Evolutionary conservation across 2,797 vertebrate genomes (phyloP).

Genomic region (Forpus xanthops): DNA sequence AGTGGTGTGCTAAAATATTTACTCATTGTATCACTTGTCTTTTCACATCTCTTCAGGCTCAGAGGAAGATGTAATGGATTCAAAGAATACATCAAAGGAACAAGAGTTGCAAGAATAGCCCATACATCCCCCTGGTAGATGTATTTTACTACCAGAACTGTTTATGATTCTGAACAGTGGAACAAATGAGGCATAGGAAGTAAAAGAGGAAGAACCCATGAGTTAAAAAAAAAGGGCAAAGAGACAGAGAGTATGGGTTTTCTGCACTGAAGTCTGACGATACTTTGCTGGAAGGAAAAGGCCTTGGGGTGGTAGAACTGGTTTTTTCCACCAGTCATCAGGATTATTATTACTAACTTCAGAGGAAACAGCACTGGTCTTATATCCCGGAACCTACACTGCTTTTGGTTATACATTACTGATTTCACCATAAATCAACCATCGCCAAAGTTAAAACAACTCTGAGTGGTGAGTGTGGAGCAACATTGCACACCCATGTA

Average conservation of each 20-base stretch:
- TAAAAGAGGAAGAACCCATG: neutral
- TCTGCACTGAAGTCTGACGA: neutral
- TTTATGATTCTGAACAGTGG: neutral
- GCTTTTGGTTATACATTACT: neutral
- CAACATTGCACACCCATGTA: neutral
- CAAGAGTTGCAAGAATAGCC: neutral
- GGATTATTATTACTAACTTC: neutral
- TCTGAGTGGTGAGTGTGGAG: neutral
- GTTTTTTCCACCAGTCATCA: neutral
- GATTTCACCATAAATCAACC: neutral
- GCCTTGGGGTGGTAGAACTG: neutral
- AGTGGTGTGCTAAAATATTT: slow-evolving; percentile 2
- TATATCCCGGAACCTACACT: neutral
- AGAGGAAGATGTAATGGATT: neutral
- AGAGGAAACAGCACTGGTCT: neutral
- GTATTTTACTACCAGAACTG: neutral
- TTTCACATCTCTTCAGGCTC: slow-evolving; percentile 7
- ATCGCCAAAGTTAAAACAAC: neutral
- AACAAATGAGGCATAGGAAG: neutral
- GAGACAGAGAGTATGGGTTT: neutral
- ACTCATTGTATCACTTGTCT: neutral
- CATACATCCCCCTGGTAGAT: neutral
- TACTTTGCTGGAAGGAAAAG: neutral
- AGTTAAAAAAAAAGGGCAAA: neutral
- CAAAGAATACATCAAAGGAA: neutral